phyloP scores from a whole-genome alignment of 2,113 vertebrate genomes.

The Channa argus region DNA sequence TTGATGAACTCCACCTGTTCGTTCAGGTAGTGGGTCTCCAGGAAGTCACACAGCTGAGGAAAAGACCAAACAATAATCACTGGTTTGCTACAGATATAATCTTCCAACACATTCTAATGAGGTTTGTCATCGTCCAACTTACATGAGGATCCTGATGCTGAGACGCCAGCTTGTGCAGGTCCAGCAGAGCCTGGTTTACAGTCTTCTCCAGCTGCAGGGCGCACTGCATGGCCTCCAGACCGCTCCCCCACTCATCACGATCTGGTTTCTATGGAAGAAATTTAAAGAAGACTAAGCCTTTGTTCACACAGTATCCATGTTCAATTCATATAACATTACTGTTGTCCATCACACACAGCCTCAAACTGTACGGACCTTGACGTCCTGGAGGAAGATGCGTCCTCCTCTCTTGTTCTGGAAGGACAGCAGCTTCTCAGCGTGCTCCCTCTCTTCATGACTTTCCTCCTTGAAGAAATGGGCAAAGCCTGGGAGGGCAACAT shows the following conservation, averaged over 20 bases:
- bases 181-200: constrained; percentile 88
- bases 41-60: constrained; percentile 87
- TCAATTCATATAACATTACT: too few species aligned
- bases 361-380: constrained; percentile 77
- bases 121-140: constrained; percentile 42
- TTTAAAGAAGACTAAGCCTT: background rate
- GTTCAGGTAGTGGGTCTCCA: constrained; percentile 94
- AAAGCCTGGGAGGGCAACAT: constrained; percentile 88
- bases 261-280: constrained; percentile 62
- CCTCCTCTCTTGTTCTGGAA: constrained; percentile 90
- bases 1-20: constrained; percentile 97
- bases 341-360: too few species aligned
- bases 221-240: constrained; percentile 84
- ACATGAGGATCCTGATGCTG: constrained; percentile 85
- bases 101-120: too few species aligned
- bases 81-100: background rate
- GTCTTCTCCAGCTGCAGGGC: constrained; percentile 88
- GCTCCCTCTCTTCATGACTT: constrained; percentile 86
- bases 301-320: too few species aligned
- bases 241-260: constrained; percentile 85
- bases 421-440: constrained; percentile 84
- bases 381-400: constrained; percentile 85
- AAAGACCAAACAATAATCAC: background rate
- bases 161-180: constrained; percentile 84
- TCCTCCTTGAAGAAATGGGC: constrained; percentile 88